Evolutionary conservation across 2,888 invertebrate species (phyloP).

Genomic region (Vesta saturnalis): DNA sequence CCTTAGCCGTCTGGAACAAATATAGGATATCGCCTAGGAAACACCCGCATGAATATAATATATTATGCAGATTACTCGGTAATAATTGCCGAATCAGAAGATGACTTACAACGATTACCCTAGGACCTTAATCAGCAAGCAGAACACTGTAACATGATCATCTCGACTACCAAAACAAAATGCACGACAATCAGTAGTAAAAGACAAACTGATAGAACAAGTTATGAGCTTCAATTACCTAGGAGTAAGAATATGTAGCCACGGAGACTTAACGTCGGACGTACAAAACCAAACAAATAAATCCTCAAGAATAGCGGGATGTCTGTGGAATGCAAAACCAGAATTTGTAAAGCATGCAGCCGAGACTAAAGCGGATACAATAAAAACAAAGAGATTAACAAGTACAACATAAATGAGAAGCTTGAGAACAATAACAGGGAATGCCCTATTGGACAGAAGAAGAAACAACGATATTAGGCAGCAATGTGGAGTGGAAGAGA

Average conservation of each 20-base stretch:
- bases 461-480: no score
- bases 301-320: neutral
- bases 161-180: no score
- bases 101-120: no score
- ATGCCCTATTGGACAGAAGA: no score
- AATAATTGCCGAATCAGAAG: neutral
- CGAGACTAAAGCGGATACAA: neutral
- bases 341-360: neutral
- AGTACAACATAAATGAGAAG: neutral
- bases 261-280: no score
- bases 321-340: neutral
- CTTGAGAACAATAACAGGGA: no score
- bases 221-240: no score
- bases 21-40: neutral
- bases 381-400: neutral
- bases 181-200: neutral
- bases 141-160: neutral
- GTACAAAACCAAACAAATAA: neutral
- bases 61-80: neutral
- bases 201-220: neutral
- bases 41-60: neutral
- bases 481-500: no score
- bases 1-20: neutral
- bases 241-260: no score
- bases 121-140: neutral